phyloP scores from a whole-genome alignment of 2,113 vertebrate species.

The Fulmarus glacialis region DNA sequence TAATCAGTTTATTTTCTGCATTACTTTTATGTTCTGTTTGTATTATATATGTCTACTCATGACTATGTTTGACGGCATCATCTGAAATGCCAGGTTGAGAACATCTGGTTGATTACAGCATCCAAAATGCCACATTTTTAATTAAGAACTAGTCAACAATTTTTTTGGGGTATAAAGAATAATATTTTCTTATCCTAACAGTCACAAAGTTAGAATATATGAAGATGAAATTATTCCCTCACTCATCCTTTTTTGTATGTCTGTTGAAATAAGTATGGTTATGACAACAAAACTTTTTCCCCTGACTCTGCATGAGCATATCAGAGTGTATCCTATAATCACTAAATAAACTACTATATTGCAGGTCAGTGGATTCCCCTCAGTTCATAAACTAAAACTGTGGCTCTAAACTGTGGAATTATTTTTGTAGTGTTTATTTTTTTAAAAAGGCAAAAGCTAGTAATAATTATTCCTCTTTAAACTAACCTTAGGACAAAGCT shows the following conservation, averaged over 20 bases:
- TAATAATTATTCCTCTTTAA: background rate
- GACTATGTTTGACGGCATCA: background rate
- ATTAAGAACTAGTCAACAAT: background rate
- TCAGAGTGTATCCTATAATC: background rate
- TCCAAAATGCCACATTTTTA: background rate
- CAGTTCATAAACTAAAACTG: background rate
- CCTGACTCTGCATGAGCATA: background rate
- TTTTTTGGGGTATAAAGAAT: background rate
- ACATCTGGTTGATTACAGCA: background rate
- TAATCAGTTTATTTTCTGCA: background rate
- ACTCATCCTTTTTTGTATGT: background rate
- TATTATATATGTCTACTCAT: background rate
- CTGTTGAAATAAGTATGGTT: background rate
- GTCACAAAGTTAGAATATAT: background rate
- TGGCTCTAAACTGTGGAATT: background rate
- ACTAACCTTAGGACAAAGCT: background rate
- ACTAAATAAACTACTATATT: background rate
- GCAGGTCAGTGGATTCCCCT: background rate
- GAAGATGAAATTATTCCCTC: background rate
- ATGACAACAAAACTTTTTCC: background rate
- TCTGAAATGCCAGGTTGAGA: background rate
- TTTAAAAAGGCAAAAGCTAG: background rate
- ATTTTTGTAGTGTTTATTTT: background rate
- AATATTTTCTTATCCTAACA: background rate
- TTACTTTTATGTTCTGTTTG: background rate